Base-by-base conservation (phyloP, 2,888 invertebrate species). In the Glaucopsyche alexis region DNA sequence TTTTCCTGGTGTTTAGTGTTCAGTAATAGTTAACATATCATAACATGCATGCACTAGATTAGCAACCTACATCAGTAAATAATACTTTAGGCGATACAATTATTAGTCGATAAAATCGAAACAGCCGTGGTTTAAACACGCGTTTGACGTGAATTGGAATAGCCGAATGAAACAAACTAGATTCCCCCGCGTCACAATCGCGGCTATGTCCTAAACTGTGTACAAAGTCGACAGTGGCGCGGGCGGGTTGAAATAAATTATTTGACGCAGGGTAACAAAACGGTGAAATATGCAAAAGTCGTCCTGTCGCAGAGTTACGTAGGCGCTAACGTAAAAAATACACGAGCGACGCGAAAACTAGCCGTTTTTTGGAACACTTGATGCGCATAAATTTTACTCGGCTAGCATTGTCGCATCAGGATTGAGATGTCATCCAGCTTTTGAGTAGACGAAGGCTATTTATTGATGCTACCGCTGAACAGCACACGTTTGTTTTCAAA, bases 351-450 rank as follows among this genome's bases (percentile, higher is more conserved):
- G 74, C 71, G 75, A 73, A 73, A 75, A 76, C 78, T 78, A 77
- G 76, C 77, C 75, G 78, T 78, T 78, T 77, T 75, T 76, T 76
- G 76, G 79, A 73, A 75, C 78, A 77, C 78, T 79, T 78, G 80
- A 80, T 78, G 79, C 69, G 79, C 76, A 81, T 81, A 81, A 80
- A 81, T 80, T 78, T 77, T 74, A 76, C 74, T 73, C 74, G 70
- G 72, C 75, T 47, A 74, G 75, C 76, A 75, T 76, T 79, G 78
- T 79, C 79, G 79, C 75, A 69, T 76, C 78, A 76, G 80, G 81
- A 86, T 86, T 84, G 84, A 85, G 81, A 82, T 84, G 85, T 85
- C 84, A 82, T 79, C 81, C 78, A 76, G 76, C 79, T 80, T 80
- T 83, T 79, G 45, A 67, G 82, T 78, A 79, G 77, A 76, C 79